Conservation (phyloP, 2,797 vertebrate species). For the Prunella strophiata region DNA sequence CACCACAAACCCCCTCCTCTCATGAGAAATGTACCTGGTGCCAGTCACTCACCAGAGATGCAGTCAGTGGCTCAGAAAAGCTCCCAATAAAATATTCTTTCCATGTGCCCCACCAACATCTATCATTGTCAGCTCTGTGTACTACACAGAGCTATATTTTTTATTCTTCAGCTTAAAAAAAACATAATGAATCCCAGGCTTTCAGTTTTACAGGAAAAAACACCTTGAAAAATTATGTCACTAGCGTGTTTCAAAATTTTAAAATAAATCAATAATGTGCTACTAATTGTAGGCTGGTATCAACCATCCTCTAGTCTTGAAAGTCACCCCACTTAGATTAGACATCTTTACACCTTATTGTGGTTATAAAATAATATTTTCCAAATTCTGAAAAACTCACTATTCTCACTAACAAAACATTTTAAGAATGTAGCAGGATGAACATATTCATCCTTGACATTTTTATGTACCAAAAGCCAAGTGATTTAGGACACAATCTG, state of each 20-base stretch:
- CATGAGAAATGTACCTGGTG: background rate
- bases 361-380: background rate
- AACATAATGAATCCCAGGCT: background rate
- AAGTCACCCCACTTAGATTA: background rate
- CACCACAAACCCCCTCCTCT: background rate
- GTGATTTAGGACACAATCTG: conserved; percentile 4
- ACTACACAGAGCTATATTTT: background rate
- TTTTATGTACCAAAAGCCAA: background rate
- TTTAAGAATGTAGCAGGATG: background rate
- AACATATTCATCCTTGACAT: background rate
- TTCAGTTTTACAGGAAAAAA: background rate
- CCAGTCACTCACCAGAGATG: background rate
- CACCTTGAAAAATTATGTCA: background rate
- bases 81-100: background rate
- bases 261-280: background rate
- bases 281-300: background rate
- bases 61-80: background rate
- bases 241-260: background rate
- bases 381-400: background rate
- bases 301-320: background rate
- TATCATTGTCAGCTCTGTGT: background rate
- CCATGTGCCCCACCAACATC: background rate
- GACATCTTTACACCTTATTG: accelerated
- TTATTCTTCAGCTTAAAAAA: background rate
- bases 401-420: background rate